Conservation (phyloP, 1,140 invertebrate genomes). For the Cyphomyrmex costatus region DNA sequence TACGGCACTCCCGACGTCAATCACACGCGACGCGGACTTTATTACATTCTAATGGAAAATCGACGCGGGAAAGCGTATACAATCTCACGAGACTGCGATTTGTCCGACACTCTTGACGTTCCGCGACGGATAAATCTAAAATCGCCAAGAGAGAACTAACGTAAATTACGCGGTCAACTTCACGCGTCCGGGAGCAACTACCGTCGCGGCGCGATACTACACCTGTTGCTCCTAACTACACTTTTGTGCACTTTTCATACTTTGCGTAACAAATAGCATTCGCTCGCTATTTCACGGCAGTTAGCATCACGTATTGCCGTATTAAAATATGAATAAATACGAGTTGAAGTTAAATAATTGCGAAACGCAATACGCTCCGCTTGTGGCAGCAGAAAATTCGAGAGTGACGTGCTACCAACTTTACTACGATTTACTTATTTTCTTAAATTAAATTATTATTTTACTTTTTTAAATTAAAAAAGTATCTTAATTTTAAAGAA, state of each 20-base stretch:
- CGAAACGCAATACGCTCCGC: not conserved
- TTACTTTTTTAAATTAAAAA: too few species aligned
- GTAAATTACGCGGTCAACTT: constrained; percentile 11
- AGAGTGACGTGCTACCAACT: too few species aligned
- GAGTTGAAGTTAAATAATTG: not conserved
- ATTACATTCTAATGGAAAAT: not conserved
- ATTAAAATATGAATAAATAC: not conserved
- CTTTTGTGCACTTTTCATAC: constrained; percentile 2
- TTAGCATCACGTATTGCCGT: not conserved
- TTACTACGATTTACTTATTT: too few species aligned
- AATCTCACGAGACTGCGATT: not conserved
- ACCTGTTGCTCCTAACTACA: constrained; percentile 35
- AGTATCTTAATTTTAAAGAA: too few species aligned
- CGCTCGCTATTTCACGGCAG: not conserved
- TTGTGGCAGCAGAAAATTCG: too few species aligned
- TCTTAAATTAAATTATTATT: too few species aligned
- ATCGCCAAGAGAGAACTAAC: not conserved
- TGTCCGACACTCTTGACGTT: not conserved
- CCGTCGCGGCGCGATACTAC: not conserved
- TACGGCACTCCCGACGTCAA: not conserved
- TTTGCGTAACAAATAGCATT: not conserved
- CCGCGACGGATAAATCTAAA: not conserved
- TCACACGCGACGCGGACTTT: not conserved
- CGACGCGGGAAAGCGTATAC: not conserved
- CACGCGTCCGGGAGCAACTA: not conserved